phyloP scores from a whole-genome alignment of 2,888 invertebrate species.

The Aleiodes leptofemur region DNA sequence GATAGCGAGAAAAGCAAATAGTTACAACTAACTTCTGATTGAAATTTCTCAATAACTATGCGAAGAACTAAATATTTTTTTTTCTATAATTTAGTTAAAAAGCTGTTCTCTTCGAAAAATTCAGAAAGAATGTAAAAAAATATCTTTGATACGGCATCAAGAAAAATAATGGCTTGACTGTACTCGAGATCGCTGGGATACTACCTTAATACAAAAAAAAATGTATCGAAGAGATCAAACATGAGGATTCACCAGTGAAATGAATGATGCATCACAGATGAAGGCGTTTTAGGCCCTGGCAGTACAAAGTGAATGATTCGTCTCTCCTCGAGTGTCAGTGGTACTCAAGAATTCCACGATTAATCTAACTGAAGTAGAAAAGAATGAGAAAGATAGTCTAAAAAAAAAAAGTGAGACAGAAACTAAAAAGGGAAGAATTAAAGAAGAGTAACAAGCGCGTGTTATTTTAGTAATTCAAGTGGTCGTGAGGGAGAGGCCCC shows the following conservation, averaged over 20 bases:
- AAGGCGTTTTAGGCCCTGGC: background rate
- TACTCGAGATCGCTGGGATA: too few species aligned
- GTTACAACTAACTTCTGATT: too few species aligned
- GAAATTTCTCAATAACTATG: too few species aligned
- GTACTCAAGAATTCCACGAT: constrained; percentile 37
- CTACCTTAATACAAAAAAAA: constrained; percentile 7
- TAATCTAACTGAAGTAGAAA: constrained; percentile 13
- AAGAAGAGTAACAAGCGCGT: constrained; percentile 52
- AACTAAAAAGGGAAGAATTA: constrained; percentile 27
- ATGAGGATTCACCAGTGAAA: constrained; percentile 13
- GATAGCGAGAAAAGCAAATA: too few species aligned
- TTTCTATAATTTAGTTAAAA: too few species aligned
- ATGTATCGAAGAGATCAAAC: constrained; percentile 32
- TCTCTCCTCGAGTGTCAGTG: constrained; percentile 26
- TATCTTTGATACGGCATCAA: too few species aligned
- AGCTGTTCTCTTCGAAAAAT: too few species aligned
- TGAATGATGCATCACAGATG: constrained; percentile 44
- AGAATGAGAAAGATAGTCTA: background rate
- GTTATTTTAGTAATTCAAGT: constrained; percentile 70
- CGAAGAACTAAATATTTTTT: too few species aligned
- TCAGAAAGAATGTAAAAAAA: too few species aligned
- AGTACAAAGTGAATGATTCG: constrained; percentile 41
- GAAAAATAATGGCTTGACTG: too few species aligned
- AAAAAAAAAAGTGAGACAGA: constrained; percentile 21
- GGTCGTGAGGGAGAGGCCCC: constrained; percentile 52